These are phyloP conservation scores for Drosophila nr. fundita DNA, from an alignment of 2,888 invertebrate genomes.

Conservation along the genomic window DNA sequence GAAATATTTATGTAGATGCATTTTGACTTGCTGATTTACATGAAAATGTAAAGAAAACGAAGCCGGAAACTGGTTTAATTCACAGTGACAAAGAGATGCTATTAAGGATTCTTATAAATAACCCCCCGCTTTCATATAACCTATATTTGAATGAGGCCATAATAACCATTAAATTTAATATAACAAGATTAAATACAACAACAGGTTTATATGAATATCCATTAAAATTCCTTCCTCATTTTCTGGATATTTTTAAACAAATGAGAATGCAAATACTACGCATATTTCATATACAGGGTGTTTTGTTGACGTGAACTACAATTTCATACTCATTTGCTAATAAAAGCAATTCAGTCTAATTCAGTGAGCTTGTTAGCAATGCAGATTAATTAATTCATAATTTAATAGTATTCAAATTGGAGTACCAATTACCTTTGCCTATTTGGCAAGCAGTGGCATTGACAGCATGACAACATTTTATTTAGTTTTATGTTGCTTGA, in stretches of 20 bases:
- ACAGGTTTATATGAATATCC: slow-evolving; percentile 18
- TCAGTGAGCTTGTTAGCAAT: not conserved
- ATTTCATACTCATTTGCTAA: not conserved
- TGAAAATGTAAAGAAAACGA: slow-evolving; percentile 1
- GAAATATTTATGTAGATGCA: slow-evolving; percentile 6
- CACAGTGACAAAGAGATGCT: not conserved
- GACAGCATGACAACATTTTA: slow-evolving; percentile 5
- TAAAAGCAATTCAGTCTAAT: not conserved
- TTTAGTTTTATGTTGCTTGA: slow-evolving; percentile 3
- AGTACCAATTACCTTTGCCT: not conserved
- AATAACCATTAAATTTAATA: slow-evolving; percentile 32
- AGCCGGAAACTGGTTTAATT: slow-evolving; percentile 24
- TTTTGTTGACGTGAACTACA: not conserved
- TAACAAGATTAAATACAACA: slow-evolving; percentile 26
- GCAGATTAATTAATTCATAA: not conserved
- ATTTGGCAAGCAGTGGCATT: not conserved
- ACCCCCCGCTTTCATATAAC: slow-evolving; percentile 1
- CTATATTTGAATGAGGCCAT: slow-evolving; percentile 9
- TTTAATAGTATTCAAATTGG: not conserved
- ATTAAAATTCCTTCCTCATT: slow-evolving; percentile 11
- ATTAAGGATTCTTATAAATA: slow-evolving; percentile 8
- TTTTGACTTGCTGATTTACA: slow-evolving; percentile 1
- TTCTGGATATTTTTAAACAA: slow-evolving; percentile 29
- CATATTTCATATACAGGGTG: slow-evolving; percentile 21
- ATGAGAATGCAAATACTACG: slow-evolving; percentile 27